A percentile compares a stretch with the other conserved stretches of the same genome.
These are phyloP conservation scores for Syngnathus typhle DNA, from an alignment of 2,113 vertebrate genomes.

Conservation along the genomic window DNA sequence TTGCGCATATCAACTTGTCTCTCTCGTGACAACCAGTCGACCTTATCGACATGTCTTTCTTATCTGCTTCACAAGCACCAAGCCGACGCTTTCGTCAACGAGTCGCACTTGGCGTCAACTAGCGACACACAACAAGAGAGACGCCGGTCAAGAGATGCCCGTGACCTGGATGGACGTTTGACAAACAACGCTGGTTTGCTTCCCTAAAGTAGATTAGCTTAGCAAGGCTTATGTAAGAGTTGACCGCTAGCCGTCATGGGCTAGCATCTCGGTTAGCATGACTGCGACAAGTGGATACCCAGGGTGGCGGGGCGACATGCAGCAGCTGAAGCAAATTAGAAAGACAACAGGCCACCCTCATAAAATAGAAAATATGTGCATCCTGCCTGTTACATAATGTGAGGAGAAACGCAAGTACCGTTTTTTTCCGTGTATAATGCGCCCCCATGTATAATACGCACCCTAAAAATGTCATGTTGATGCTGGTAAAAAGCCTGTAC, in stretches of 20 bases:
- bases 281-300: neutral
- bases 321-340: conserved; percentile 1
- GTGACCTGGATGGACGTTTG: neutral
- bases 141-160: neutral
- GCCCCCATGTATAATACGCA: too few species aligned
- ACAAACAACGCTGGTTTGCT: neutral
- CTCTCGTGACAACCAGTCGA: too few species aligned
- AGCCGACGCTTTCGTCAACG: too few species aligned
- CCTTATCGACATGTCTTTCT: too few species aligned
- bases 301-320: neutral
- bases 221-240: neutral
- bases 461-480: too few species aligned
- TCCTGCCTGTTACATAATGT: neutral
- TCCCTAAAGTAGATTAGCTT: neutral
- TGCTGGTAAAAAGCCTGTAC: too few species aligned
- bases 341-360: neutral
- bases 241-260: neutral
- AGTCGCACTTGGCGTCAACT: neutral
- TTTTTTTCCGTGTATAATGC: too few species aligned
- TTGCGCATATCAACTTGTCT: too few species aligned
- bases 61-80: neutral
- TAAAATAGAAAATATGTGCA: neutral
- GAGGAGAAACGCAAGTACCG: neutral
- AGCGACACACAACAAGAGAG: neutral
- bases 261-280: neutral